These are phyloP conservation scores for Pelecanus crispus DNA, from an alignment of 2,113 vertebrate species.

Conservation along the genomic window DNA sequence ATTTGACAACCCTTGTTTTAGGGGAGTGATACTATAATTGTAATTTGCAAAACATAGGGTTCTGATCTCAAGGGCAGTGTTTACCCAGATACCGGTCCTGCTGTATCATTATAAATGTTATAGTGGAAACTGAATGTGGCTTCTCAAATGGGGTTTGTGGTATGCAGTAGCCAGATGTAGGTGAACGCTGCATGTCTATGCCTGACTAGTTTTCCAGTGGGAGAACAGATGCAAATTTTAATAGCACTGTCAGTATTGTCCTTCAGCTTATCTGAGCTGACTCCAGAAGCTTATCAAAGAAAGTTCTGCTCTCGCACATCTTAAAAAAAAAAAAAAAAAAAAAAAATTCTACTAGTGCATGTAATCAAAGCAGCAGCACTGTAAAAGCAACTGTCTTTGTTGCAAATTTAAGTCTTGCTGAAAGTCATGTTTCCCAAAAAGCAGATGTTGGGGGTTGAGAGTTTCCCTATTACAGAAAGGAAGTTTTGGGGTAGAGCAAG, in stretches of 20 bases:
- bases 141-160: background rate
- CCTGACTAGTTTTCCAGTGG: slow-evolving; percentile 30
- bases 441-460: background rate
- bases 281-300: slow-evolving; percentile 5
- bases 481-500: background rate
- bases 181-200: background rate
- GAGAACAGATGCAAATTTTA: slow-evolving; percentile 48
- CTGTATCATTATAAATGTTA: slow-evolving; percentile 14
- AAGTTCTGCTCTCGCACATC: background rate
- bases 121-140: background rate
- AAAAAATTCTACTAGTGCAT: background rate
- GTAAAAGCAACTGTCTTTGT: background rate
- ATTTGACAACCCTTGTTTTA: slow-evolving; percentile 54
- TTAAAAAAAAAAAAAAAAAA: background rate
- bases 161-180: slow-evolving; percentile 18
- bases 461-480: background rate
- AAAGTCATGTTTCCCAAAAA: background rate
- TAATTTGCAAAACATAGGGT: slow-evolving; percentile 50
- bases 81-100: background rate
- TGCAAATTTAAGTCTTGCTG: background rate
- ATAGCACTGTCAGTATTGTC: background rate
- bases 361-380: background rate
- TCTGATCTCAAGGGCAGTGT: background rate
- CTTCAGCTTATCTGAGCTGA: slow-evolving; percentile 29
- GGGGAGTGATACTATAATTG: background rate